phyloP scores from a whole-genome alignment of 2,113 vertebrate genomes.

The Scopus umbretta region DNA sequence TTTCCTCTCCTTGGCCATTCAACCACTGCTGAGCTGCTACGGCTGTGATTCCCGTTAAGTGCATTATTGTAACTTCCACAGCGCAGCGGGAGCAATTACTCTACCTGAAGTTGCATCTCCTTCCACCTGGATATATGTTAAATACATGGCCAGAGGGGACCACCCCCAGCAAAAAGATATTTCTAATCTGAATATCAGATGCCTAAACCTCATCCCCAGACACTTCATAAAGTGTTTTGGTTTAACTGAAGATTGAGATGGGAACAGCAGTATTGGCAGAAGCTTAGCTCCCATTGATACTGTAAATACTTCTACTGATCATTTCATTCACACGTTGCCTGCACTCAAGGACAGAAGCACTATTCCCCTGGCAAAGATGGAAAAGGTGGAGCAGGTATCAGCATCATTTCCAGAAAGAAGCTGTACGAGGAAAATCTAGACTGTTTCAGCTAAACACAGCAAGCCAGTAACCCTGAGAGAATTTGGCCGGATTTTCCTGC shows the following conservation, averaged over 20 bases:
- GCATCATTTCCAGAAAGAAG: neutral
- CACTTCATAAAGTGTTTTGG: neutral
- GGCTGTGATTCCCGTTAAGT: neutral
- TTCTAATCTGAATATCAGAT: conserved; percentile 30
- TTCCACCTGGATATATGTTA: neutral
- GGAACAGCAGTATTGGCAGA: conserved; percentile 12
- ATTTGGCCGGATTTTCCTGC: neutral
- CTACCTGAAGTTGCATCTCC: neutral
- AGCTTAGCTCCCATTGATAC: neutral
- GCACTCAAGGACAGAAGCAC: neutral
- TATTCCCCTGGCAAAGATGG: neutral
- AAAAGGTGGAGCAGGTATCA: neutral
- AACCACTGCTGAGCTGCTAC: neutral
- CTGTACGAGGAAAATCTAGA: neutral
- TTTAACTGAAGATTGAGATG: conserved; percentile 23
- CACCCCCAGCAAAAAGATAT: neutral
- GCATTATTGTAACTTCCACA: neutral
- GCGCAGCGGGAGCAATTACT: conserved; percentile 4
- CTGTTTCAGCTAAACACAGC: neutral
- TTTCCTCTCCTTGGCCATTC: neutral
- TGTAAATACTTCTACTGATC: conserved; percentile 23
- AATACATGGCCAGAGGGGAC: neutral
- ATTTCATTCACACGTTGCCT: neutral
- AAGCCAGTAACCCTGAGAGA: neutral
- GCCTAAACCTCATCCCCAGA: conserved; percentile 28